Base-by-base conservation (phyloP, 35 echinoderm and acorn worm genomes). In the Strongylocentrotus purpuratus region DNA sequence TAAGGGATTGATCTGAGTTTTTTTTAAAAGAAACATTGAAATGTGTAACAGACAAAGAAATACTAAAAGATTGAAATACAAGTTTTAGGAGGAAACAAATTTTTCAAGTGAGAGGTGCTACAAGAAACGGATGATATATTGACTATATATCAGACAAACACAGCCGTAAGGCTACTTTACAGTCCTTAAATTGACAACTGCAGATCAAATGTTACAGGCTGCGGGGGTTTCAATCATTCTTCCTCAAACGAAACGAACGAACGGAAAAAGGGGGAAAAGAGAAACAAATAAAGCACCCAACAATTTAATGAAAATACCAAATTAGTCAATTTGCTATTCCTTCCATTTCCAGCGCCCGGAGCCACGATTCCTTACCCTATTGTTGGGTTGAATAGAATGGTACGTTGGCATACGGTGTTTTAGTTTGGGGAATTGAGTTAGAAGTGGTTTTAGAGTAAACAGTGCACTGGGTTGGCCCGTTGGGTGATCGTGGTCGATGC, bases 271-370 rank as follows among this genome's bases (percentile, higher is more conserved):
- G 25, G 61, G 61, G 61, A 28, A 70, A 70, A 70, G 61, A 70
- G 61, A 70, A 70, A 70, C 61, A 70, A 70, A 70, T 70, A 70
- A 6, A 28, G 61, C 61, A 70, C 61, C 61, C 61, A 70, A 28
- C 61, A 70, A 25, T 70, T 70, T 18, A 70, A 70, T 70, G 61
- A 70, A 70, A 70, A 70, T 70, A 70, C 61, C 61, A 70, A 70
- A 70, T 70, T 70, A 70, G 61, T 70, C 61, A 70, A 70, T 70
- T 70, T 70, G 61, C 61, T 70, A 70, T 70, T 50, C 61, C 61
- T 22, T 70, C 61, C 61, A 70, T 70, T 70, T 70, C 25, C 18
- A 70, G 6, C 22, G 61, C 61, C 61, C 18, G 61, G 61, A 70
- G 61, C 61, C 61, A 70, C 61, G 61, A 70, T 70, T 70, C 61